Evolutionary conservation across 2,113 vertebrate species (phyloP).

Genomic region (Thamnophis sirtalis): DNA sequence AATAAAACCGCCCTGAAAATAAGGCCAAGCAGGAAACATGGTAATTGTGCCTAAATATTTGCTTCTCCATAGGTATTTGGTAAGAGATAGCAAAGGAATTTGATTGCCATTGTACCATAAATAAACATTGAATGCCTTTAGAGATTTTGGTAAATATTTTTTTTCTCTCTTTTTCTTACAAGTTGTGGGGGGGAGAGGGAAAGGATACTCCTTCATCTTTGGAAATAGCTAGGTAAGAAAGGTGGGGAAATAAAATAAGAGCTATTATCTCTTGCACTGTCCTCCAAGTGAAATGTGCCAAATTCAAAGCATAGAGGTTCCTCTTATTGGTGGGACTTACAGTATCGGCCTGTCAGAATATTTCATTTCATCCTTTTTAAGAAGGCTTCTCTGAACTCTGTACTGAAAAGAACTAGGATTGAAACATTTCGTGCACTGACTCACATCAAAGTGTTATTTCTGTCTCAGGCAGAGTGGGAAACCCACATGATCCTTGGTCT

Average conservation of each 20-base stretch:
- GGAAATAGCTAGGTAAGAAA: background rate
- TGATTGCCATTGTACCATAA: background rate
- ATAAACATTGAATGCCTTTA: background rate
- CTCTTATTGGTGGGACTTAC: background rate
- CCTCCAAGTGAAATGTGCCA: background rate
- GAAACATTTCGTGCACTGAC: background rate
- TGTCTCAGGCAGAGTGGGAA: background rate
- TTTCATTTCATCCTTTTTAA: background rate
- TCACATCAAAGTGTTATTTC: background rate
- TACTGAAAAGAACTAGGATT: background rate
- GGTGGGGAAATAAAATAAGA: background rate
- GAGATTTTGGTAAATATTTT: background rate
- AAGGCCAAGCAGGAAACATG: too few species aligned
- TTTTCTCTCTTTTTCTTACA: background rate
- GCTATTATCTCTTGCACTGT: background rate
- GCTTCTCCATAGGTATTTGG: background rate
- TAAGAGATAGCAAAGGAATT: background rate
- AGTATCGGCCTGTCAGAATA: background rate
- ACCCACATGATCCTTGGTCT: background rate
- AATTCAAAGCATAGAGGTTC: background rate
- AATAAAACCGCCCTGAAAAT: too few species aligned
- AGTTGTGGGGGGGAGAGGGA: background rate
- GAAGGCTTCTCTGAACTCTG: background rate
- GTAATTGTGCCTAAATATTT: background rate
- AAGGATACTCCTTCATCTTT: background rate